phyloP scores from a whole-genome alignment of 2,113 vertebrate genomes.

The Rhabdomys dilectus region DNA sequence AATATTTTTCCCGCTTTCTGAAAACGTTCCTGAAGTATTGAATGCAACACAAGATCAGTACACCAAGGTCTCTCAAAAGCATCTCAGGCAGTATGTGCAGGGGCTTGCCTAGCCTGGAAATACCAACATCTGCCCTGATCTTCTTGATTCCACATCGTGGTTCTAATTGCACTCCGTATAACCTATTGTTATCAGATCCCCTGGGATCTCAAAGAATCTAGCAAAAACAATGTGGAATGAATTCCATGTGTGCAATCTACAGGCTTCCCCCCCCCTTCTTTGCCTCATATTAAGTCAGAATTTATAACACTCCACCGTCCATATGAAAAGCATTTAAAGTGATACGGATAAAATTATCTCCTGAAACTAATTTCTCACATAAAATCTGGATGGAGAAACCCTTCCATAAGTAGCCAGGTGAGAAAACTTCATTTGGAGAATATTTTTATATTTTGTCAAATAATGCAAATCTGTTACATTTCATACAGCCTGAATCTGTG shows the following conservation, averaged over 20 bases:
- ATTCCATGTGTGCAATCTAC: conserved; percentile 66
- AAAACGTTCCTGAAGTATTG: not conserved
- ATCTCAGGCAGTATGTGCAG: conserved; percentile 11
- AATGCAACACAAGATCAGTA: not conserved
- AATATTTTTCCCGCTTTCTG: conserved; percentile 22
- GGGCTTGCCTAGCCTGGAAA: conserved; percentile 12
- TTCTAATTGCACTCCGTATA: conserved; percentile 45
- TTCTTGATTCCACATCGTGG: not conserved
- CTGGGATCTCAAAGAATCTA: conserved; percentile 53
- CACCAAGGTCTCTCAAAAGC: not conserved
- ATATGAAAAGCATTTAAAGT: conserved; percentile 71
- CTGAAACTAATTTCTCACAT: conserved; percentile 82
- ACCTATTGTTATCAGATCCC: conserved; percentile 33
- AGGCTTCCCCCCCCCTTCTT: conserved; percentile 29
- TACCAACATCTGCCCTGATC: conserved; percentile 11
- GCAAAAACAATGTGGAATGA: conserved; percentile 53
- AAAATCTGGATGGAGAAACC: conserved; percentile 77
- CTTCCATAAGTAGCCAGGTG: conserved; percentile 78
- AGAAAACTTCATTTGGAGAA: conserved; percentile 74
- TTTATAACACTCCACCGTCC: conserved; percentile 65
- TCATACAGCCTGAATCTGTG: not conserved
- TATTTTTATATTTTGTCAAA: conserved; percentile 72
- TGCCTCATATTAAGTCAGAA: conserved; percentile 50
- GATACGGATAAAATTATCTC: conserved; percentile 79
- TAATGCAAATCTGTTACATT: conserved; percentile 38